phyloP scores from a whole-genome alignment of 1,140 invertebrate species.

The Wiebesia pumilae region DNA sequence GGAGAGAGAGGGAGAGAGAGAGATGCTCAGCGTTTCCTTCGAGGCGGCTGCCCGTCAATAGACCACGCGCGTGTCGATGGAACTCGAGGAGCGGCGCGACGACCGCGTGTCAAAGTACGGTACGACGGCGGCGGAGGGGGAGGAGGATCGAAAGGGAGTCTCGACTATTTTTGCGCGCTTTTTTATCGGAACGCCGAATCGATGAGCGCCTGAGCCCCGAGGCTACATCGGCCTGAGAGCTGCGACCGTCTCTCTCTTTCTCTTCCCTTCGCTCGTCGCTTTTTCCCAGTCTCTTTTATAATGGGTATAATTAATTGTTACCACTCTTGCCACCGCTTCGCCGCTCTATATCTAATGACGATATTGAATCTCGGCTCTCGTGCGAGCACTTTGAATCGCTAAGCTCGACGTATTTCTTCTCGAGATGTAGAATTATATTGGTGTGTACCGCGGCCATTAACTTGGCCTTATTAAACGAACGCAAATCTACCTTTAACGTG shows the following conservation, averaged over 20 bases:
- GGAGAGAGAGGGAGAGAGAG: background rate
- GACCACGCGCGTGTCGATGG: constrained; percentile 15
- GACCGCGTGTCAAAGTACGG: constrained; percentile 32
- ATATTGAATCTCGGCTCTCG: background rate
- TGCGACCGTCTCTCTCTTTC: background rate
- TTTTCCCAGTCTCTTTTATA: background rate
- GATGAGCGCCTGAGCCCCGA: constrained; percentile 33
- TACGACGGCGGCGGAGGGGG: background rate
- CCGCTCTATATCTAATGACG: background rate
- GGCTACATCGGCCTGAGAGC: background rate
- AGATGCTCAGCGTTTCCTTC: background rate
- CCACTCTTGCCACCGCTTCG: background rate
- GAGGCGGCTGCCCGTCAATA: constrained; percentile 28
- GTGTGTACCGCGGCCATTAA: background rate
- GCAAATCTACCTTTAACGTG: background rate
- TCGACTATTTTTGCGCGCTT: constrained; percentile 50
- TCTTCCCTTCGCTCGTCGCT: too few species aligned
- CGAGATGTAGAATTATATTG: background rate
- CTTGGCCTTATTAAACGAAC: background rate
- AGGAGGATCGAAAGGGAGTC: background rate
- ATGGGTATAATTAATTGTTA: constrained; percentile 19
- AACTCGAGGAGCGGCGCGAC: constrained; percentile 37
- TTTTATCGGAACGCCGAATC: constrained; percentile 43
- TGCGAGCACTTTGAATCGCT: background rate
- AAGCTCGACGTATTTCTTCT: background rate